These are phyloP conservation scores for Charina bottae DNA, from an alignment of 2,113 vertebrate species.

Conservation along the genomic window DNA sequence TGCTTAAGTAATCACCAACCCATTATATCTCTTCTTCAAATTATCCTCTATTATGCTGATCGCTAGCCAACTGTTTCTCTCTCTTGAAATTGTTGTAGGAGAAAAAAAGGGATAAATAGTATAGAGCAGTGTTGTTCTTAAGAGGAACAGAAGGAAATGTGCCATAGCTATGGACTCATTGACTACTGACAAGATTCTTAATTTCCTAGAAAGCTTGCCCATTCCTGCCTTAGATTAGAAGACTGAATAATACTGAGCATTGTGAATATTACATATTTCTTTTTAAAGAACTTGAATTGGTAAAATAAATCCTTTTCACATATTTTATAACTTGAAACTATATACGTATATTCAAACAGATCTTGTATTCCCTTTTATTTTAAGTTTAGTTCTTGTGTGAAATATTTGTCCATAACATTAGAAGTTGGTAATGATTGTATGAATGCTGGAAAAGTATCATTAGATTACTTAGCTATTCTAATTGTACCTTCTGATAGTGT, in stretches of 20 bases:
- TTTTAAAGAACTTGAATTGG: background rate
- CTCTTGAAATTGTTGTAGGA: background rate
- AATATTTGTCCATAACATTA: slow-evolving; percentile 14
- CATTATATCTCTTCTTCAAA: background rate
- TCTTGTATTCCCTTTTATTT: accelerated
- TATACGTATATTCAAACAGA: background rate
- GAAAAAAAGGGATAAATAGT: background rate
- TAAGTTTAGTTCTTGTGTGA: background rate
- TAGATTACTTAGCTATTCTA: slow-evolving; percentile 20
- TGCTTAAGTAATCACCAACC: background rate
- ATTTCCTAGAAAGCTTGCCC: background rate
- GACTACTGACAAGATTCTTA: background rate
- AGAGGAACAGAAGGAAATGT: background rate
- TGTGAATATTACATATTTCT: background rate
- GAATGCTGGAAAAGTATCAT: slow-evolving; percentile 37
- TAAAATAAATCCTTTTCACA: background rate
- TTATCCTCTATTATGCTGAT: background rate
- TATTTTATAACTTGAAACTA: background rate
- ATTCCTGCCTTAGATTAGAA: background rate
- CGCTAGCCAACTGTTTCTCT: background rate
- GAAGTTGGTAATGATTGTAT: slow-evolving; percentile 38
- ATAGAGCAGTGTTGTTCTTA: background rate
- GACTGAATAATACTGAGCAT: background rate
- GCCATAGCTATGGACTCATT: background rate
- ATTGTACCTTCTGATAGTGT: slow-evolving; percentile 42